Base-by-base conservation (phyloP, 2,113 vertebrate genomes). In the Phaethon lepturus region DNA sequence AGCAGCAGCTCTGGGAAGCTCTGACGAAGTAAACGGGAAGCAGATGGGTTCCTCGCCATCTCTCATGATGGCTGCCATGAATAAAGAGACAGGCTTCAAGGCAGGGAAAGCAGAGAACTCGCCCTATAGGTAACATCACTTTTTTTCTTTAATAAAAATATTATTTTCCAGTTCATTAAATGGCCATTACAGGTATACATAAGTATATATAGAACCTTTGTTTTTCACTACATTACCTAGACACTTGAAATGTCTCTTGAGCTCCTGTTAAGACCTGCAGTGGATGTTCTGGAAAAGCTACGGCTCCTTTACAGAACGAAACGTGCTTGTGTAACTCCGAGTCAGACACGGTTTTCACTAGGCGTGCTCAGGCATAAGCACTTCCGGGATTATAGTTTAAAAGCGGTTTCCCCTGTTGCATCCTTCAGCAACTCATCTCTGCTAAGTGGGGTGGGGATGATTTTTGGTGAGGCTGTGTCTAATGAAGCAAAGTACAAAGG, bases 1-100 rank as follows among this genome's bases (percentile, higher is more conserved):
- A 68, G 40, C 40, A 67, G 67, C n/a, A 83, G 42, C 47, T 58
- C 13, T 31, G 53, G 68, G 53, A 33, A 59, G 72, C 47, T 59
- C 25, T 33, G 42, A 13, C 52, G 84, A 55, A 38, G 55, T 2
- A 33, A 26, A 17, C 2, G 45, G 28, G 56, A 33, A 67, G 84
- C 68, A 81, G 52, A 13, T 0, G 2, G 28, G 22, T 47, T 52
- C 62, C 14, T 47, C 1, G 9, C 33, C 24, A 7, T 12, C 66
- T 33, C 23, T 83, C 33, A 12, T 0, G 0, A 5, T 13, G 7
- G 53, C 26, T 42, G 17, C 31, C 44, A 22, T 4, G 9, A 38
- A 56, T 66, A 64, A 47, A 17, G 62, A 47, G 26, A 14, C n/a
- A 35, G 42, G 23, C 26, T 84, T 24, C 56, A 44, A 31, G 50